Percentiles rank a stretch among this genome's conserved stretches.
Conservation (phyloP, 2,888 invertebrate genomes). For the Agrochola circellaris region DNA sequence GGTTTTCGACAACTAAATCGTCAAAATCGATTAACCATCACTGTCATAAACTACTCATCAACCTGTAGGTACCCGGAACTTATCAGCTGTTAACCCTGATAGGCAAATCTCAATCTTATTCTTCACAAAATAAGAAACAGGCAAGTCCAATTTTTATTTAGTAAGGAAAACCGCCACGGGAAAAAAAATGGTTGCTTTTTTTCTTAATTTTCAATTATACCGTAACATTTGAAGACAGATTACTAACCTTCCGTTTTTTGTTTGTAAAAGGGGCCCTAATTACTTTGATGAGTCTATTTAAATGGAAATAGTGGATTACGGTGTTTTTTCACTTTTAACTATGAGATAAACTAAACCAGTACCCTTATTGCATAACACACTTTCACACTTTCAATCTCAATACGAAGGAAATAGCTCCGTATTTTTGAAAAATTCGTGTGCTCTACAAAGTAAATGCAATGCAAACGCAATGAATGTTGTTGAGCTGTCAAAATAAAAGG, state of each 20-base stretch:
- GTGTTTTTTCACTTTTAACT: not conserved
- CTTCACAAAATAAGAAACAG: not conserved
- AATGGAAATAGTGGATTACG: not conserved
- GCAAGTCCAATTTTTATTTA: not conserved
- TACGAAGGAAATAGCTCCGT: not conserved
- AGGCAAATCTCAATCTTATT: conserved; percentile 37
- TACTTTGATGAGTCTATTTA: conserved; percentile 23
- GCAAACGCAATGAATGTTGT: not conserved
- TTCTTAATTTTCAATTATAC: conserved; percentile 58
- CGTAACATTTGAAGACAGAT: conserved; percentile 22
- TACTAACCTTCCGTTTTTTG: conserved; percentile 5
- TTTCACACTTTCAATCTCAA: not conserved
- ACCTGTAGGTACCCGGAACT: conserved; percentile 68
- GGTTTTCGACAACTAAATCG: conserved; percentile 63
- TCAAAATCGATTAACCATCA: conserved; percentile 65
- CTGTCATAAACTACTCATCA: conserved; percentile 66
- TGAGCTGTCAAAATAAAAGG: not conserved
- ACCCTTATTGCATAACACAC: not conserved
- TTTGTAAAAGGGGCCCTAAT: not conserved
- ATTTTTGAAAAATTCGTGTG: not conserved
- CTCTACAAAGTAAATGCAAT: not conserved
- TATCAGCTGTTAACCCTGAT: conserved; percentile 60
- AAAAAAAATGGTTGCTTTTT: conserved; percentile 30
- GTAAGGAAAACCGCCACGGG: conserved; percentile 23
- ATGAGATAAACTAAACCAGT: not conserved